Conservation (phyloP, 2,888 invertebrate genomes). For the Minunthozetes semirufus region DNA sequence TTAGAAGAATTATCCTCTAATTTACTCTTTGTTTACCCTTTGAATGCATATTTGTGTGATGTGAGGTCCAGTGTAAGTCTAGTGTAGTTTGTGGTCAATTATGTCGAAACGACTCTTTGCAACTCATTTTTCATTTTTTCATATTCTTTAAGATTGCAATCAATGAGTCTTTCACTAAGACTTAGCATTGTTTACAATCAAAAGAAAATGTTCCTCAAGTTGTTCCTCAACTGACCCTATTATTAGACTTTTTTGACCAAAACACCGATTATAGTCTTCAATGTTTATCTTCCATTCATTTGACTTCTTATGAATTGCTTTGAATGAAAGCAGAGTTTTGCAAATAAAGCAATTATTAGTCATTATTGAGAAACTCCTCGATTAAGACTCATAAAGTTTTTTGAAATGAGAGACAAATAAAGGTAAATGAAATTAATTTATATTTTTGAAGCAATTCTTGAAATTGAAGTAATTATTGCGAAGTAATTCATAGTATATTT, state of each 20-base stretch:
- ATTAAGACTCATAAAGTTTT: constrained; percentile 5
- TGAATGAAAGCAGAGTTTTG: background rate
- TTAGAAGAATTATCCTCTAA: no score
- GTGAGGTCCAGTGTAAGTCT: no score
- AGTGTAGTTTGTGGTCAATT: no score
- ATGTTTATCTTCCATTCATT: background rate
- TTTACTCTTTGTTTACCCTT: no score
- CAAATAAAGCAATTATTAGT: constrained; percentile 24
- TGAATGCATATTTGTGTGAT: no score
- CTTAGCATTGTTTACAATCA: background rate
- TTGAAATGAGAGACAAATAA: background rate
- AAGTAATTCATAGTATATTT: background rate
- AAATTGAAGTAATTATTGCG: background rate
- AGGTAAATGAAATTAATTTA: background rate
- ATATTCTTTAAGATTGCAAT: background rate
- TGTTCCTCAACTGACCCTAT: background rate
- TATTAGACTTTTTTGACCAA: constrained; percentile 19
- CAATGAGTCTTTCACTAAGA: background rate
- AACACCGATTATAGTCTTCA: background rate
- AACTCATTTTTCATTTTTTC: background rate
- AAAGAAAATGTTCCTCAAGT: background rate
- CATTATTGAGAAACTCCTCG: background rate
- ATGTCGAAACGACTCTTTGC: no score
- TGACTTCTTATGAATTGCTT: background rate
- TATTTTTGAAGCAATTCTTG: background rate